A percentile compares a stretch with the other conserved stretches of the same genome.
Evolutionary conservation across 2,797 vertebrate species (phyloP).

Genomic region (Myotis findleyi): DNA sequence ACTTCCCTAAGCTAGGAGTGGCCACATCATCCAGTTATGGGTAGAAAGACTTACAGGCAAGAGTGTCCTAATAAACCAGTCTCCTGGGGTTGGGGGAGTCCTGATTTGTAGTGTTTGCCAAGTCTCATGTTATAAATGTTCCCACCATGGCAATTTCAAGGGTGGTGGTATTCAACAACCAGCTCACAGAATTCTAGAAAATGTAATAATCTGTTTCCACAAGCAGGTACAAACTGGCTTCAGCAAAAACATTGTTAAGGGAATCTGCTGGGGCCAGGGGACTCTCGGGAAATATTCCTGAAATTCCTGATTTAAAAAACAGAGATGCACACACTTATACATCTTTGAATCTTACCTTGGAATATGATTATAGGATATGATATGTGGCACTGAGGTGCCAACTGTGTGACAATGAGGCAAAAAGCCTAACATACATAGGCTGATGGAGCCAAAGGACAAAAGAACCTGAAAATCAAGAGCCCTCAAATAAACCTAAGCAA

Average conservation of each 20-base stretch:
- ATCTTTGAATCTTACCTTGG: background rate
- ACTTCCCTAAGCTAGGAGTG: background rate
- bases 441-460: background rate
- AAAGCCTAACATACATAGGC: background rate
- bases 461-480: background rate
- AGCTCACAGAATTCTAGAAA: background rate
- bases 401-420: background rate
- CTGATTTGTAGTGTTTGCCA: background rate
- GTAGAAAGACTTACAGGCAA: background rate
- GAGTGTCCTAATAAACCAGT: background rate
- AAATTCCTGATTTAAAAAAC: background rate
- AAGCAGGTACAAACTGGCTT: background rate
- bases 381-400: background rate
- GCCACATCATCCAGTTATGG: background rate
- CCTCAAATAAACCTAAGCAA: background rate
- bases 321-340: background rate
- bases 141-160: background rate
- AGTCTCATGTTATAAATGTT: background rate
- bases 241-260: background rate
- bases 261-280: background rate
- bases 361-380: background rate
- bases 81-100: background rate
- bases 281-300: background rate
- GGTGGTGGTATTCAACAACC: background rate
- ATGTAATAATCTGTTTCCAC: background rate